A percentile compares a stretch with the other conserved stretches of the same genome.
phyloP scores from a whole-genome alignment of 2,797 vertebrate species.

The Lithobates sylvaticus region DNA sequence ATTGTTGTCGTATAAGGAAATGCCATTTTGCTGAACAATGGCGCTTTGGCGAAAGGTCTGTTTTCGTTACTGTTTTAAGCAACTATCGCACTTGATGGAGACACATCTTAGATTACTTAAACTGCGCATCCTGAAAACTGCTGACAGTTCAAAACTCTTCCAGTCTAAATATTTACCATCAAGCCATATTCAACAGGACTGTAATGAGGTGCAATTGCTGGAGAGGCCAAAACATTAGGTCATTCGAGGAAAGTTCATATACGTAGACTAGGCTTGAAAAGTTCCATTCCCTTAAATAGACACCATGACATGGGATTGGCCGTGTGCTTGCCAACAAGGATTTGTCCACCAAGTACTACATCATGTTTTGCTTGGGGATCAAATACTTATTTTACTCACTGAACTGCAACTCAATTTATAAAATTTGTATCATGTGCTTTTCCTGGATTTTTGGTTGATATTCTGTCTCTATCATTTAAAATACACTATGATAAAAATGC shows the following conservation, averaged over 20 bases:
- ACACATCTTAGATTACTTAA: background rate
- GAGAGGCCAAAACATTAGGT: background rate
- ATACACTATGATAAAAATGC: no score
- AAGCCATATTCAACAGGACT: background rate
- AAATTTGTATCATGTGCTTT: no score
- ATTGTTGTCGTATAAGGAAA: slow-evolving; percentile 60
- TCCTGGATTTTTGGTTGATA: no score
- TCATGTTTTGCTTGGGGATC: no score
- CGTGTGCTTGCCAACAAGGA: no score
- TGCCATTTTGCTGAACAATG: slow-evolving; percentile 21
- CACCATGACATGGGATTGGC: background rate
- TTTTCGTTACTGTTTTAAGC: slow-evolving; percentile 16
- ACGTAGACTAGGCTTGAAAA: no score
- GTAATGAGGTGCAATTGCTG: background rate
- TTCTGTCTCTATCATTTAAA: no score
- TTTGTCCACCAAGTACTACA: no score
- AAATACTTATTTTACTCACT: no score
- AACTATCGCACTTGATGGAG: background rate
- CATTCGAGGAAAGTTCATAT: background rate
- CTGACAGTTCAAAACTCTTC: background rate
- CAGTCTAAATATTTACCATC: slow-evolving; percentile 2
- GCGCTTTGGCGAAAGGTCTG: background rate
- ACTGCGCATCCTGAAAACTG: background rate
- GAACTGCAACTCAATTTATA: no score
- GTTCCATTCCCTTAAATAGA: background rate